Conservation (phyloP, 2,113 vertebrate genomes). For the Cygnus atratus region DNA sequence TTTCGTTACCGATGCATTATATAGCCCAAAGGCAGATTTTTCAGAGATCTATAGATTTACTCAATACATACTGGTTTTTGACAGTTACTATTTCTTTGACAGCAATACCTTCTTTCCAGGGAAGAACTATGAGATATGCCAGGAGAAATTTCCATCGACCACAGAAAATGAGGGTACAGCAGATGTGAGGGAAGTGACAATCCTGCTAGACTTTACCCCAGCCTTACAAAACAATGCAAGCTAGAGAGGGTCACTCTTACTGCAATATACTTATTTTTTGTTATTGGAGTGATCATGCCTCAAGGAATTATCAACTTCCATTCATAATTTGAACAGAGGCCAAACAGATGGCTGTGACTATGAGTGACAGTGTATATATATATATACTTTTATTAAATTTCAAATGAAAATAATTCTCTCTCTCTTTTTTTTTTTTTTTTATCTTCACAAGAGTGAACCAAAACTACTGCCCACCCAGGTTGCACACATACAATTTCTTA, state of each 20-base stretch:
- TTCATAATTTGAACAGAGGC: not conserved
- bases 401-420: too few species aligned
- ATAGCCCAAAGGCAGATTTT: not conserved
- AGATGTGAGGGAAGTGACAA: not conserved
- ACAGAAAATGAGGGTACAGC: not conserved
- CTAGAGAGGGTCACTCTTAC: not conserved
- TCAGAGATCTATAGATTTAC: not conserved
- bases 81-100: not conserved
- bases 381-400: too few species aligned
- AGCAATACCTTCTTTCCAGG: not conserved
- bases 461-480: not conserved
- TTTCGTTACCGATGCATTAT: not conserved
- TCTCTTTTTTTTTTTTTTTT: too few species aligned
- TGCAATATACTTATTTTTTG: not conserved
- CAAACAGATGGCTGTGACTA: not conserved
- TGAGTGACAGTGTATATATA: not conserved
- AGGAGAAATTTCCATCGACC: constrained; percentile 1
- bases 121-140: not conserved
- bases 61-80: not conserved
- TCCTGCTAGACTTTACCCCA: not conserved
- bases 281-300: not conserved
- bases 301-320: not conserved
- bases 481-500: not conserved
- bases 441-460: not conserved
- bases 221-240: not conserved